Evolutionary conservation across 1,140 invertebrate genomes (phyloP).

Genomic region (Drosophila sucinea): DNA sequence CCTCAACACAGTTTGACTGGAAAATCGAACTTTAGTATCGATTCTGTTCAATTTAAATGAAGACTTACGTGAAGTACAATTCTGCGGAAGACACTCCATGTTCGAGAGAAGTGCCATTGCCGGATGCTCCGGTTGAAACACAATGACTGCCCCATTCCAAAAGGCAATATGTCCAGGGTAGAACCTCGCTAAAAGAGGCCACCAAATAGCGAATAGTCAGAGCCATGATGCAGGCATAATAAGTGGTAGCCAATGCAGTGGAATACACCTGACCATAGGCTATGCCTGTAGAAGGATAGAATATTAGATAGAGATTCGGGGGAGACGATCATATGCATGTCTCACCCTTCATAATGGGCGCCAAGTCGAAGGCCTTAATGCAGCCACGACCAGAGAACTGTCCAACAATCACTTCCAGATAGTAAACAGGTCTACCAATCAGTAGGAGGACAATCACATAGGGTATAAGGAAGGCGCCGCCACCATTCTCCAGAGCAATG

Average conservation of each 20-base stretch:
- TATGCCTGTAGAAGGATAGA: constrained; percentile 82
- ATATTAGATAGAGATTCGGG: neutral
- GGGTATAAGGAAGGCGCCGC: constrained; percentile 90
- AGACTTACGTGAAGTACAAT: constrained; percentile 83
- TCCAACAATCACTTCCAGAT: constrained; percentile 90
- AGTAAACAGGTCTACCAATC: constrained; percentile 92
- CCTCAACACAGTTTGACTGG: constrained; percentile 85
- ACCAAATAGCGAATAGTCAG: constrained; percentile 88
- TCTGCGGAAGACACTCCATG: constrained; percentile 81
- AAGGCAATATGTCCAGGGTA: constrained; percentile 89
- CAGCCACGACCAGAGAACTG: constrained; percentile 88
- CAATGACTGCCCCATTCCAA: constrained; percentile 85
- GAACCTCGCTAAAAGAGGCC: constrained; percentile 85
- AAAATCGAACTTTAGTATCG: neutral
- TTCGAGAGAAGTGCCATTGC: constrained; percentile 19
- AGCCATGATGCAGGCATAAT: constrained; percentile 89
- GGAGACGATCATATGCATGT: neutral
- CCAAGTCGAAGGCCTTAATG: constrained; percentile 85
- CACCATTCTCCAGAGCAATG: constrained; percentile 90
- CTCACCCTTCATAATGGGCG: constrained; percentile 85
- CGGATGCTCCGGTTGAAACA: constrained; percentile 60
- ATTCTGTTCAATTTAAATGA: neutral
- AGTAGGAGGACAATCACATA: constrained; percentile 90
- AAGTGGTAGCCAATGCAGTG: constrained; percentile 88
- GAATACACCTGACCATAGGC: constrained; percentile 90